Evolutionary conservation across 35 echinoderm and acorn worm genomes (phyloP).

Genomic region (Ophioderma brevispina): DNA sequence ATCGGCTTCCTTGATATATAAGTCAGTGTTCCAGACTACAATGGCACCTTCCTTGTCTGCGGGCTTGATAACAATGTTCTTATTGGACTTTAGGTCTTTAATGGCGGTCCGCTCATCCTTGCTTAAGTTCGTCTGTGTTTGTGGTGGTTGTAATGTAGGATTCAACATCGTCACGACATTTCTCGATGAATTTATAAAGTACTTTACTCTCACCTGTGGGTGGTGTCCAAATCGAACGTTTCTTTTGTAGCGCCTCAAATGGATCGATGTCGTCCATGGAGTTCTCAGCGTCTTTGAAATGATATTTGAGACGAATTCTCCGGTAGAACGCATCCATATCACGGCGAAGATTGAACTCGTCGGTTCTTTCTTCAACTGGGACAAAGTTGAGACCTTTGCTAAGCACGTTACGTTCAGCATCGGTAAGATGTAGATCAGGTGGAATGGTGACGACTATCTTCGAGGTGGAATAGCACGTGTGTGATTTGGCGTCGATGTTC

Average conservation of each 20-base stretch:
- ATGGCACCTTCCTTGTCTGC: constrained; percentile 43
- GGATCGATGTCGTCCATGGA: neutral
- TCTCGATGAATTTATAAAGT: neutral
- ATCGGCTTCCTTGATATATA: constrained; percentile 6
- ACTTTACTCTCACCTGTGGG: neutral
- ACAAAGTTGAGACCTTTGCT: constrained; percentile 1
- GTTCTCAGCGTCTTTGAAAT: neutral
- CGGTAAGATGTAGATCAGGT: neutral
- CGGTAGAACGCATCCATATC: neutral
- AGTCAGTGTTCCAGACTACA: constrained; percentile 29
- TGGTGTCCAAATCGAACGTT: neutral
- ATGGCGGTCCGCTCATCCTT: neutral
- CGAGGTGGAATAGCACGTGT: neutral
- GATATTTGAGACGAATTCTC: neutral
- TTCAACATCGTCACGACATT: neutral
- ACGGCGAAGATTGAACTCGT: neutral
- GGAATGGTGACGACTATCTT: neutral
- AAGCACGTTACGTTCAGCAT: neutral
- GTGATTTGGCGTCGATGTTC: neutral
- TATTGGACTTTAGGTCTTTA: neutral
- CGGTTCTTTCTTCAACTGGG: neutral
- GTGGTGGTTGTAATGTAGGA: neutral
- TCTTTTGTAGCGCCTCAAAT: neutral
- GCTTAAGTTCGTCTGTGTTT: neutral
- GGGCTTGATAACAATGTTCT: constrained; percentile 6